Percentiles rank a stretch among this genome's conserved stretches.
Conservation (phyloP, 2,113 vertebrate species). For the Zapus hudsonius region DNA sequence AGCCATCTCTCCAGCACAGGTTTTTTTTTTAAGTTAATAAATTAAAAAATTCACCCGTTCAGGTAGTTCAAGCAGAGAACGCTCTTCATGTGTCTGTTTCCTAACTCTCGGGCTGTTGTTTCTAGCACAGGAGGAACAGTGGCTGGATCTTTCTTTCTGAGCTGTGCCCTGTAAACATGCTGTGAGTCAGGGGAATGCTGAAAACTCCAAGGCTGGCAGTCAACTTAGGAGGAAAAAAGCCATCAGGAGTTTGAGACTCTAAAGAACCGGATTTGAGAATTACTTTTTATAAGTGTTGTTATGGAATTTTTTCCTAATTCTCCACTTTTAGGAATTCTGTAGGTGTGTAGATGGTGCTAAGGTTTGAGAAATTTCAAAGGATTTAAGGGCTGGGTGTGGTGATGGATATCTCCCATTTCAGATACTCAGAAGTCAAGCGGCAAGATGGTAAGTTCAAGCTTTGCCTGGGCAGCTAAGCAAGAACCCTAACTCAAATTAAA, state of each 20-base stretch:
- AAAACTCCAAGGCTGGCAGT: conserved; percentile 68
- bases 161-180: conserved; percentile 60
- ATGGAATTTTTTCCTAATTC: conserved; percentile 65
- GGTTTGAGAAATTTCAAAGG: neutral
- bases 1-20: no score
- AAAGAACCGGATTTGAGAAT: conserved; percentile 75
- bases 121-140: conserved; percentile 37
- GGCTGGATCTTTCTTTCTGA: conserved; percentile 49
- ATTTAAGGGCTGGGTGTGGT: neutral
- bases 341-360: conserved; percentile 23
- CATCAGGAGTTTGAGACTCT: conserved; percentile 57
- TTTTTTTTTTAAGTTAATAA: neutral
- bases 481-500: neutral
- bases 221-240: conserved; percentile 69
- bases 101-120: neutral
- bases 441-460: neutral
- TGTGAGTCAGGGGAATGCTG: conserved; percentile 64
- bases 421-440: neutral
- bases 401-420: neutral
- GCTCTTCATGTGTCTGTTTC: neutral
- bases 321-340: conserved; percentile 67
- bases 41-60: conserved; percentile 1
- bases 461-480: neutral
- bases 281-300: conserved; percentile 69
- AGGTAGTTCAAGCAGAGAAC: neutral